Percentiles rank a stretch among this genome's conserved stretches.
Conservation (phyloP, 2,797 vertebrate genomes). For the Chelonia mydas region DNA sequence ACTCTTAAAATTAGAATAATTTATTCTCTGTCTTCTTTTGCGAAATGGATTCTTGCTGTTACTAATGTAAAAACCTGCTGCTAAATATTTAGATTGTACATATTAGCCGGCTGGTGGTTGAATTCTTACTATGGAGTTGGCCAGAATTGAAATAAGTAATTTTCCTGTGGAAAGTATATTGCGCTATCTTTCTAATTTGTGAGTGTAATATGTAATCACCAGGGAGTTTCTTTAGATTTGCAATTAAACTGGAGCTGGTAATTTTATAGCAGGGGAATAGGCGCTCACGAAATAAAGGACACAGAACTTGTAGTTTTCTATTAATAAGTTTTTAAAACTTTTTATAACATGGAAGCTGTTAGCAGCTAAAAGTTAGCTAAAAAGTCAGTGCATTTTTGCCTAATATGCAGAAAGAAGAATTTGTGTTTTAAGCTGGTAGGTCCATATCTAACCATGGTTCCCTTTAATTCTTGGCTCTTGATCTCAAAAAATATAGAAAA, state of each 20-base stretch:
- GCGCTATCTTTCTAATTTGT: constrained; percentile 77
- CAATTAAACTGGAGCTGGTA: constrained; percentile 77
- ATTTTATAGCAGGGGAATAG: constrained; percentile 68
- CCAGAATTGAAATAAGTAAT: constrained; percentile 83
- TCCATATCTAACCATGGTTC: constrained; percentile 11
- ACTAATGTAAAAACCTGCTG: constrained; percentile 85
- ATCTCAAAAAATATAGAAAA: neutral
- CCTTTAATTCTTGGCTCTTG: neutral
- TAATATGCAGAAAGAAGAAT: constrained; percentile 58
- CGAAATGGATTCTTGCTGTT: constrained; percentile 84
- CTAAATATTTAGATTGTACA: constrained; percentile 82
- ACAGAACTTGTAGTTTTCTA: constrained; percentile 52
- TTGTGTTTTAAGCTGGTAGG: constrained; percentile 23
- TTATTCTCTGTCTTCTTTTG: constrained; percentile 79
- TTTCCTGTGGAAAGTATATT: constrained; percentile 78
- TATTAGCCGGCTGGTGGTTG: constrained; percentile 84
- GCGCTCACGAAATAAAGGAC: constrained; percentile 56
- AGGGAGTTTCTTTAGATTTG: constrained; percentile 79
- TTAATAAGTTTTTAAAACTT: constrained; percentile 63
- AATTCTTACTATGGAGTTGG: constrained; percentile 79
- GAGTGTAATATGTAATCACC: constrained; percentile 79
- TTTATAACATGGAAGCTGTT: neutral
- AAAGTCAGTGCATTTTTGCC: constrained; percentile 3
- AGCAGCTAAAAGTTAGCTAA: constrained; percentile 54
- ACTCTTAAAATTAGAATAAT: constrained; percentile 79